Evolutionary conservation across 2,113 vertebrate genomes (phyloP), one percentile per base, ranked within the genome.

Genomic region (Gymnorhina tibicen): DNA sequence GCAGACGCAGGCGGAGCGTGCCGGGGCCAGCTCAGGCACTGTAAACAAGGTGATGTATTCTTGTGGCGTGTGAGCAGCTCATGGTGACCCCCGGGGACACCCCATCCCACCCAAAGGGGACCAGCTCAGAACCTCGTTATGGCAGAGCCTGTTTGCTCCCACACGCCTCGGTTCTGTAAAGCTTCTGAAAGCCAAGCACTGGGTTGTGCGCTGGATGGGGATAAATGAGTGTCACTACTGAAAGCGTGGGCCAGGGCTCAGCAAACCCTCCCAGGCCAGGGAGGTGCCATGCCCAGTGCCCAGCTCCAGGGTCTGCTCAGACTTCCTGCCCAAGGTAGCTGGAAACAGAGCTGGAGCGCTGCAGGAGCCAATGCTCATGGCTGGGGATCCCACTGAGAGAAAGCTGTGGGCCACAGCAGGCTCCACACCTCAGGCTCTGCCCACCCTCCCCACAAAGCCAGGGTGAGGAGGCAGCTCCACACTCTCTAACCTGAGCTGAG

Each of bases 11-110:
- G 28, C 1, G 0, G 53, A 59, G 92, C 1, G 52, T 67, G 82
- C 83, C 52, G 0, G 90, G 88, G 79, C 91, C 89, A 92, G 93
- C 93, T 93, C 49, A 7, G 86, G 70, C 87, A 74, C 95, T 93
- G 94, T 90, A 95, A 95, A 96, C 93, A 80, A 69, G 26, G 63
- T 3, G 26, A 89, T 78, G 39, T 27, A 15, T 60, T 69, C 70
- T 8, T 77, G 74, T 3, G 8, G 56, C 2, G 0, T 50, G 49
- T 1, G 2, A 63, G 21, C 9, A 63, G 72, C 47, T 42, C 1
- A 4, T 0, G 8, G 83, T 59, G 62, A 75, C 37, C 33, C 52
- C 22, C 0, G 0, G 79, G 85, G 80, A 81, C 49, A 82, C 22
- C 23, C 14, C 2, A 1, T 32, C 47, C 55, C 9, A 3, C 1